These are phyloP conservation scores for Laterallus jamaicensis DNA, from an alignment of 2,113 vertebrate species.

Conservation along the genomic window DNA sequence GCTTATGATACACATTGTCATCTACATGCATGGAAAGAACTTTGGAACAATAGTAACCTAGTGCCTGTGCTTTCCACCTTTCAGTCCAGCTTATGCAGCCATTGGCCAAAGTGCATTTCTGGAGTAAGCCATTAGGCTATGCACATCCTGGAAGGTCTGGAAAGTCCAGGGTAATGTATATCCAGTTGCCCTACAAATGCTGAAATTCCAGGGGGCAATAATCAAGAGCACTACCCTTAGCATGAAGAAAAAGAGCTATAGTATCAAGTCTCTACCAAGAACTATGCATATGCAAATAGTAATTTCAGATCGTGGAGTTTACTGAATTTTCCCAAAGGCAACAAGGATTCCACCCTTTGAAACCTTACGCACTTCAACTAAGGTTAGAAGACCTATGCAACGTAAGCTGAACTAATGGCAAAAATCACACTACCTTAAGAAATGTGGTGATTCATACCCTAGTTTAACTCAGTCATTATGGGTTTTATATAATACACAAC, in stretches of 20 bases:
- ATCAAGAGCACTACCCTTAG: neutral
- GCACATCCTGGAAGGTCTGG: neutral
- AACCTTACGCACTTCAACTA: neutral
- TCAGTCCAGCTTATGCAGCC: neutral
- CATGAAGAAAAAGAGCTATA: neutral
- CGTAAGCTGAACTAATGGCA: accelerated
- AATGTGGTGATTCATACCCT: neutral
- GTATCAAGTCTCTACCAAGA: neutral
- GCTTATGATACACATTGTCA: neutral
- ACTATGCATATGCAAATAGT: neutral
- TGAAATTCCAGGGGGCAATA: neutral
- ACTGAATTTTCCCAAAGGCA: neutral
- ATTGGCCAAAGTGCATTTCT: accelerated
- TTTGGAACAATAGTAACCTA: neutral
- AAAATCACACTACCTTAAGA: neutral
- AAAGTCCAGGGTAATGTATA: neutral
- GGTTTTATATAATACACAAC: neutral
- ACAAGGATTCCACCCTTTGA: neutral
- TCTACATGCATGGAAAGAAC: neutral
- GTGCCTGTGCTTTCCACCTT: neutral
- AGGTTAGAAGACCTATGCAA: neutral
- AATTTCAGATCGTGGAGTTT: neutral
- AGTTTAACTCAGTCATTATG: neutral
- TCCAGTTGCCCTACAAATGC: neutral
- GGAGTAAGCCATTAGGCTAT: neutral